phyloP scores from a whole-genome alignment of 2,113 vertebrate genomes.

The Callorhinus ursinus region DNA sequence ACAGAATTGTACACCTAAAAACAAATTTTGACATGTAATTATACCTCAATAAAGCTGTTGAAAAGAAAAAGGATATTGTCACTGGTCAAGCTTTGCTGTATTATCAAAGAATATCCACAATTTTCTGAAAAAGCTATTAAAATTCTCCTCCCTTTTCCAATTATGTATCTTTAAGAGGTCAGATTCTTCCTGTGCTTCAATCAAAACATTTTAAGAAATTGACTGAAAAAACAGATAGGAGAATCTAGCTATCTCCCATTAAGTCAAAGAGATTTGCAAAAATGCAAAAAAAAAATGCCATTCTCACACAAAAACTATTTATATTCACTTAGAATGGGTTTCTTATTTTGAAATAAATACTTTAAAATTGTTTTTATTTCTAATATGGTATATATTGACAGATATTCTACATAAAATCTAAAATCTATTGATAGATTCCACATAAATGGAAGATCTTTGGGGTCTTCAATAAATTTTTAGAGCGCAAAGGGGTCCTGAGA shows the following conservation, averaged over 20 bases:
- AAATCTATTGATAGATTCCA: background rate
- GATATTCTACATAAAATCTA: background rate
- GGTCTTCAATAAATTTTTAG: constrained; percentile 11
- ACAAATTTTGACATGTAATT: background rate
- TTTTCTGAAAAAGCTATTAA: constrained; percentile 25
- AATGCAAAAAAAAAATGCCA: background rate
- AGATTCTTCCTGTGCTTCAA: constrained; percentile 34
- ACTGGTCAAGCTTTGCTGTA: constrained; percentile 1
- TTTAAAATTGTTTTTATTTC: constrained; percentile 40
- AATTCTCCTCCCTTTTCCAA: constrained; percentile 12
- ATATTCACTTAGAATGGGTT: constrained; percentile 29
- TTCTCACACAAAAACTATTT: background rate
- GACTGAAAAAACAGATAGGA: background rate
- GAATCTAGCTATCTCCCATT: background rate
- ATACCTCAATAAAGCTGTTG: background rate
- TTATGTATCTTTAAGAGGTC: background rate
- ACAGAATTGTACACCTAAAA: constrained; percentile 13
- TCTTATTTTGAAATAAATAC: constrained; percentile 31
- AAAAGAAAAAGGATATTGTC: constrained; percentile 28
- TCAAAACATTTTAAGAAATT: background rate
- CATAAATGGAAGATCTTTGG: background rate
- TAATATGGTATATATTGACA: constrained; percentile 32
- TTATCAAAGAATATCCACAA: constrained; percentile 18
- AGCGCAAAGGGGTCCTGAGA: background rate
- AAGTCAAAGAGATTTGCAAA: constrained; percentile 18